phyloP scores from a whole-genome alignment of 2,888 invertebrate genomes.

The Drosophila sordidapex region DNA sequence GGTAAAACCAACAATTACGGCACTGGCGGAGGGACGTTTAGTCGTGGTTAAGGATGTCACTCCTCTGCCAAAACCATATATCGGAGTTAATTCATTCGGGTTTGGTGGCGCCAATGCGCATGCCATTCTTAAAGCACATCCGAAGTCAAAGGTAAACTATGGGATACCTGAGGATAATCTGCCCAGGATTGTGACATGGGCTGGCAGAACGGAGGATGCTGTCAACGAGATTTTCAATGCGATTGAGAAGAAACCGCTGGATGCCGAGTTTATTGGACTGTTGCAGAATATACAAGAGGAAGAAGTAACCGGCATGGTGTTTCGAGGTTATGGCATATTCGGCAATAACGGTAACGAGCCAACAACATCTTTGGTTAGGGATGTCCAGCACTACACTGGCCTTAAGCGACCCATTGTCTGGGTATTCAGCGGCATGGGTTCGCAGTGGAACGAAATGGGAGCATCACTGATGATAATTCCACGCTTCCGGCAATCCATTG shows the following conservation, averaged over 20 bases:
- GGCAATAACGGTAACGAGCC: conserved; percentile 68
- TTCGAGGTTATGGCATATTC: conserved; percentile 90
- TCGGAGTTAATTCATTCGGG: conserved; percentile 96
- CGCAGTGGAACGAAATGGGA: conserved; percentile 95
- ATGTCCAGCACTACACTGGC: conserved; percentile 88
- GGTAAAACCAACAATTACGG: conserved; percentile 87
- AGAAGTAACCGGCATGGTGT: conserved; percentile 88
- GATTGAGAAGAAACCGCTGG: conserved; percentile 87
- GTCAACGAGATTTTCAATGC: conserved; percentile 88
- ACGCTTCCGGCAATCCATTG: conserved; percentile 89
- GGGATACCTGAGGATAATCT: conserved; percentile 88
- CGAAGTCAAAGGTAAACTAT: conserved; percentile 85
- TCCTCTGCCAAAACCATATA: conserved; percentile 90
- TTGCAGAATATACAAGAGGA: conserved; percentile 87
- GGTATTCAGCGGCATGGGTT: conserved; percentile 96
- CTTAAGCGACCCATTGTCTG: conserved; percentile 92
- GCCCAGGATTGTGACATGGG: conserved; percentile 90
- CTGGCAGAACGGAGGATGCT: conserved; percentile 92
- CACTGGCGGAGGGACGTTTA: conserved; percentile 88
- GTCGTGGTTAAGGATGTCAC: conserved; percentile 90
- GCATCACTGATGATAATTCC: conserved; percentile 90
- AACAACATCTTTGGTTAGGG: conserved; percentile 84
- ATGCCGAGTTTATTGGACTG: conserved; percentile 87
- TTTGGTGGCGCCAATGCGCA: conserved; percentile 95
- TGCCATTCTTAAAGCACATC: conserved; percentile 73